Conservation (phyloP, 53 echinoderm and acorn worm genomes). For the Mesocentrotus franciscanus region DNA sequence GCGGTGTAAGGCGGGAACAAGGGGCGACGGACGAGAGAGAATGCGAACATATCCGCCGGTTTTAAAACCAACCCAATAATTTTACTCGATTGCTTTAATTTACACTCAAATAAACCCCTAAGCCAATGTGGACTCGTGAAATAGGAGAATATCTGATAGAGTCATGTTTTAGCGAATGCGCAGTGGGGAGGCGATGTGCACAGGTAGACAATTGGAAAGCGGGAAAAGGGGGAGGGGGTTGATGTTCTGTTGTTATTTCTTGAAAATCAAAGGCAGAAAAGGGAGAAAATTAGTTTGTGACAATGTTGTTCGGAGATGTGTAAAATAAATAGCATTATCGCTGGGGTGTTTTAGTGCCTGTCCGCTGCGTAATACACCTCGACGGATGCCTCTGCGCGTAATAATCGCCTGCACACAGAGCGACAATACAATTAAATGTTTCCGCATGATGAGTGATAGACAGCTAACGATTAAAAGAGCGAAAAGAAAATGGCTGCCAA, state of each 20-base stretch:
- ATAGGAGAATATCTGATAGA: conserved; percentile 36
- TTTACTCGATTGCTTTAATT: conserved; percentile 63
- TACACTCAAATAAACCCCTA: conserved; percentile 54
- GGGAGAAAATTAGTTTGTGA: conserved; percentile 1
- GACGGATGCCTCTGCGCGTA: background rate
- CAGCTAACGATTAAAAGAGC: background rate
- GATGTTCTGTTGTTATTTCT: background rate
- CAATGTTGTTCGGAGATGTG: conserved; percentile 44
- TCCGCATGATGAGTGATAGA: conserved; percentile 50
- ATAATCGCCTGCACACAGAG: conserved; percentile 11
- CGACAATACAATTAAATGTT: conserved; percentile 63
- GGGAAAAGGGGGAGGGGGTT: background rate
- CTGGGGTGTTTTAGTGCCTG: conserved; percentile 14
- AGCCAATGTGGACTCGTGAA: conserved; percentile 47
- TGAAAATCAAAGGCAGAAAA: background rate
- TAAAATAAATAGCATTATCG: conserved; percentile 39
- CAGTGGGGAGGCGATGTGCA: background rate
- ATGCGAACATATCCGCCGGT: conserved; percentile 53
- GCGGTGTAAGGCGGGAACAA: background rate
- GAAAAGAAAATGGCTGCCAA: background rate
- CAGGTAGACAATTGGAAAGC: background rate
- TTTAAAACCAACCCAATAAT: conserved; percentile 56
- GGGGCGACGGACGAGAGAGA: conserved; percentile 24
- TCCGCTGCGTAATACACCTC: background rate
- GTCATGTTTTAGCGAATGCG: conserved; percentile 28